Conservation (phyloP, 2,113 vertebrate species). For the Clarias magur region DNA sequence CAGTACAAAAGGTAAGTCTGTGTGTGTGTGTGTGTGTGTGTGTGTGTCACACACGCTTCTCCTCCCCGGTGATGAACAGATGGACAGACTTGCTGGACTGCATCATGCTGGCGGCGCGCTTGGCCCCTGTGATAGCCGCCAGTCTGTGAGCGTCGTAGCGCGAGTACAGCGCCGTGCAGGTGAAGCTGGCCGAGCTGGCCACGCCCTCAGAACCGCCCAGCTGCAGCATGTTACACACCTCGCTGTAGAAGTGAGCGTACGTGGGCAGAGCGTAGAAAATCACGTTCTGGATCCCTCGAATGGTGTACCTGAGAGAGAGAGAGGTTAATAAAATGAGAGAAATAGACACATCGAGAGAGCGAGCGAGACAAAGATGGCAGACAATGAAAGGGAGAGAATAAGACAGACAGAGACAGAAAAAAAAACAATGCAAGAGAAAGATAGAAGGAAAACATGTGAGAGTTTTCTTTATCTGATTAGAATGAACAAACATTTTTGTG, state of each 20-base stretch:
- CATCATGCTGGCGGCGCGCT: constrained; percentile 92
- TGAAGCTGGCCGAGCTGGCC: constrained; percentile 85
- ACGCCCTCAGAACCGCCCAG: constrained; percentile 67
- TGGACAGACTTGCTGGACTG: constrained; percentile 87
- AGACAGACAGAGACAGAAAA: background rate
- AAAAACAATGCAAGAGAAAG: background rate
- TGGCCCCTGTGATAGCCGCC: constrained; percentile 82
- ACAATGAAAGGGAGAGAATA: background rate
- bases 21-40: no score
- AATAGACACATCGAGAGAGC: background rate
- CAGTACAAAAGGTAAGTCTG: background rate
- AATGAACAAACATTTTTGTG: background rate
- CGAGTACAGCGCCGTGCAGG: constrained; percentile 89
- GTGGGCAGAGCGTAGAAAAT: constrained; percentile 94
- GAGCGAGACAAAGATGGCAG: background rate
- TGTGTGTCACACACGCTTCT: constrained; percentile 61
- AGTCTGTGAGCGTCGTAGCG: constrained; percentile 88
- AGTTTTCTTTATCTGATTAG: no score
- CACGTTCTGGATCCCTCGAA: constrained; percentile 90
- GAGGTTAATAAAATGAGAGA: background rate
- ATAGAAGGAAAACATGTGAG: background rate
- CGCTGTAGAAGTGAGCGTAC: constrained; percentile 93
- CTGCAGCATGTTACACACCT: constrained; percentile 93
- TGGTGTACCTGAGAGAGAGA: constrained; percentile 77
- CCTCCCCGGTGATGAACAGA: constrained; percentile 92